Conservation (phyloP, 2,888 invertebrate genomes). For the Gastracanthus pulcherrimus region DNA sequence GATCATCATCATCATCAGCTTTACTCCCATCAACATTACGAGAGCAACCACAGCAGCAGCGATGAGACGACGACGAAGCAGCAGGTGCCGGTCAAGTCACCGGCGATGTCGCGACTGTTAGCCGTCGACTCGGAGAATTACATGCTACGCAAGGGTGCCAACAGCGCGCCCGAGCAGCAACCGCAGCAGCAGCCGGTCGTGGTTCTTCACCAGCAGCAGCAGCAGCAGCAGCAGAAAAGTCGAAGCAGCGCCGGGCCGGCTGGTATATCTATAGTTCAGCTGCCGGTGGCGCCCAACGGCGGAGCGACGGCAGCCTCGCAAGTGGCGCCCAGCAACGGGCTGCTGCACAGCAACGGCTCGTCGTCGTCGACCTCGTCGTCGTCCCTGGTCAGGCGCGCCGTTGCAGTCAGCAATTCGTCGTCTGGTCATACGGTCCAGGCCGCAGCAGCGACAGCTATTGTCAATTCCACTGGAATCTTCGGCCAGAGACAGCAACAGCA, state of each 20-base stretch:
- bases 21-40: too few species aligned
- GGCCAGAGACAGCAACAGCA: background rate
- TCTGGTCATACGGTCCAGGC: background rate
- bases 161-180: conserved; percentile 53
- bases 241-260: background rate
- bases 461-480: background rate
- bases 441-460: conserved; percentile 38
- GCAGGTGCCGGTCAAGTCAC: conserved; percentile 66
- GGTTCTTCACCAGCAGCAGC: background rate
- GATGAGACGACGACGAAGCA: conserved; percentile 62
- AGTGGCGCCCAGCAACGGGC: conserved; percentile 4
- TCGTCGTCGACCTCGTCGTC: background rate
- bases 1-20: background rate
- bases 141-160: conserved; percentile 72
- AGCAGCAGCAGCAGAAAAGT: background rate
- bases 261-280: conserved; percentile 34
- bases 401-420: too few species aligned
- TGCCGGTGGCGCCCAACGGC: background rate
- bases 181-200: conserved; percentile 13
- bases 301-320: background rate
- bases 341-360: background rate
- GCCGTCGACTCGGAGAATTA: conserved; percentile 75
- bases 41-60: conserved; percentile 59
- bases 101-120: conserved; percentile 71
- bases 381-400: too few species aligned